Evolutionary conservation across 2,113 vertebrate genomes (phyloP).

Genomic region (Podiceps cristatus): DNA sequence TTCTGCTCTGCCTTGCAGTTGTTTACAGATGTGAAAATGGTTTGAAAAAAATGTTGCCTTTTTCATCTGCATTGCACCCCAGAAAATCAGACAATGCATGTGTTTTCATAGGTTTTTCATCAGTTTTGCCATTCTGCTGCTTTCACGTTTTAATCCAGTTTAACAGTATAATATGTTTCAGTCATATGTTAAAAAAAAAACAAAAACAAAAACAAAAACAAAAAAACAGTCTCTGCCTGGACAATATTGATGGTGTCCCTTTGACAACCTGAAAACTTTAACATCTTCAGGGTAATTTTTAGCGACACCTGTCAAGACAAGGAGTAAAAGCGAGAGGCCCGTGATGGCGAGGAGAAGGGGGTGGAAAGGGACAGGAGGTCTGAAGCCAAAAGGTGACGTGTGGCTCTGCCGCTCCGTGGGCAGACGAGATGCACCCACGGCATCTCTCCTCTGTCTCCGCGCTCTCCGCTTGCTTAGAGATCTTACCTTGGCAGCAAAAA

Average conservation of each 20-base stretch:
- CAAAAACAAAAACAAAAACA: too few species aligned
- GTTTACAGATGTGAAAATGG: slow-evolving; percentile 37
- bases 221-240: neutral
- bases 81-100: neutral
- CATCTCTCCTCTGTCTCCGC: neutral
- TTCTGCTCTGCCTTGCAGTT: slow-evolving; percentile 17
- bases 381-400: neutral
- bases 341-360: accelerated
- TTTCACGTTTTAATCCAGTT: neutral
- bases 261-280: neutral
- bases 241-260: neutral
- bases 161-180: neutral
- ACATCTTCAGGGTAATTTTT: neutral
- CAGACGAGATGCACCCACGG: accelerated
- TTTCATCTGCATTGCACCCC: neutral
- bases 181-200: accelerated
- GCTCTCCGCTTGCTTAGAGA: neutral
- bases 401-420: neutral
- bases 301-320: neutral
- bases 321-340: neutral
- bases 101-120: neutral
- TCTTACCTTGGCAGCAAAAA: neutral
- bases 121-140: neutral
- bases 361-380: neutral
- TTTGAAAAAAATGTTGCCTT: neutral